Evolutionary conservation across 2,888 invertebrate genomes (phyloP).

Genomic region (Lypha dubia): DNA sequence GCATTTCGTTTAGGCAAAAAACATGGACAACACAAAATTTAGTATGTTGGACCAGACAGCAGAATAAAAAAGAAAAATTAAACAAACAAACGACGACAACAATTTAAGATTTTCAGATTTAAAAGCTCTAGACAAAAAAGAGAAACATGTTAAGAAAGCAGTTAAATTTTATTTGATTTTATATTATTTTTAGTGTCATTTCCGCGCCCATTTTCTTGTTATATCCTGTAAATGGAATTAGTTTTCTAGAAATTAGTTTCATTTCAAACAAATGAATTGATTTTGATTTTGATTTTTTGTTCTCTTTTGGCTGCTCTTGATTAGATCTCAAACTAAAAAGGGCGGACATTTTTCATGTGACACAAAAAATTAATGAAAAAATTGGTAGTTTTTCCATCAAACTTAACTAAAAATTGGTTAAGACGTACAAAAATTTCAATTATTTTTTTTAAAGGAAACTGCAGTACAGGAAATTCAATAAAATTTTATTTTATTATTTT

Average conservation of each 20-base stretch:
- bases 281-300: no score
- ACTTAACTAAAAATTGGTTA: slow-evolving; percentile 53
- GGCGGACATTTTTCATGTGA: slow-evolving; percentile 41
- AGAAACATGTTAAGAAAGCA: slow-evolving; percentile 51
- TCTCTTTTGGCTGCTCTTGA: slow-evolving; percentile 3
- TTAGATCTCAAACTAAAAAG: slow-evolving; percentile 35
- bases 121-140: slow-evolving; percentile 48
- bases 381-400: slow-evolving; percentile 1
- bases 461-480: slow-evolving; percentile 67
- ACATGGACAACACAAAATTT: slow-evolving; percentile 57
- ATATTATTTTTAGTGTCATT: slow-evolving; percentile 78
- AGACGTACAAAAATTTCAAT: slow-evolving; percentile 48
- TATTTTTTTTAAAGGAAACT: slow-evolving; percentile 53
- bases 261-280: slow-evolving; percentile 13
- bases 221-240: slow-evolving; percentile 73
- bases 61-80: slow-evolving; percentile 1
- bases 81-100: slow-evolving; percentile 37
- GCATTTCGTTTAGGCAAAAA: neutral
- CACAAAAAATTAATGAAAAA: slow-evolving; percentile 45
- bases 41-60: slow-evolving; percentile 33
- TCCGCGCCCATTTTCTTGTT: slow-evolving; percentile 79
- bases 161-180: slow-evolving; percentile 72
- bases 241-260: slow-evolving; percentile 28
- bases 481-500: slow-evolving; percentile 70
- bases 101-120: slow-evolving; percentile 69